These are phyloP conservation scores for Gambusia holbrooki DNA, from an alignment of 2,113 vertebrate genomes.

Conservation along the genomic window DNA sequence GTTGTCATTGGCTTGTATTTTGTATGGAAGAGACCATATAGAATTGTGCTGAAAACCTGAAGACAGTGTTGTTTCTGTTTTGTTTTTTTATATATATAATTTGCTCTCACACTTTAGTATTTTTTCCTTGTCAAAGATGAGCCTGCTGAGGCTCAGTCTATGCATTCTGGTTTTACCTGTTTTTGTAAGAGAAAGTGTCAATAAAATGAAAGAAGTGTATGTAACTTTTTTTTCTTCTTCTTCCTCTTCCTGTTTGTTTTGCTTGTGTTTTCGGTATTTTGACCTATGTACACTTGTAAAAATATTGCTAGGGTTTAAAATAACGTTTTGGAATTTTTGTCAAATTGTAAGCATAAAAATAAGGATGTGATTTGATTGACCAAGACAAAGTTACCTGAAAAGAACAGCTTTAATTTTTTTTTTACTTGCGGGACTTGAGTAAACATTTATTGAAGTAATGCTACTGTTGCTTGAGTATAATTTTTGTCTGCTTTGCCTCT, in stretches of 20 bases:
- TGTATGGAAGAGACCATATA: slow-evolving; percentile 22
- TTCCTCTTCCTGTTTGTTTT: background rate
- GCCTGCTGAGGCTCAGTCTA: slow-evolving; percentile 61
- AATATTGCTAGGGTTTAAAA: background rate
- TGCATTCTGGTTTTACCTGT: slow-evolving; percentile 75
- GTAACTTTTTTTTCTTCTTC: background rate
- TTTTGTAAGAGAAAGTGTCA: slow-evolving; percentile 77
- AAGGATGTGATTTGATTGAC: background rate
- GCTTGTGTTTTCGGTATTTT: background rate
- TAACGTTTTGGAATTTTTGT: background rate
- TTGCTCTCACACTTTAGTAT: slow-evolving; percentile 49
- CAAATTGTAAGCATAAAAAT: background rate
- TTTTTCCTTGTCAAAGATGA: slow-evolving; percentile 48
- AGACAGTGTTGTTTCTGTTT: slow-evolving; percentile 44
- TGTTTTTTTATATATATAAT: slow-evolving; percentile 39
- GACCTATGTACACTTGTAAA: background rate
- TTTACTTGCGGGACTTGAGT: no score
- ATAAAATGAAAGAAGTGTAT: slow-evolving; percentile 73
- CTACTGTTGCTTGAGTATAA: no score
- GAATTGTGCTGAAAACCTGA: slow-evolving; percentile 32
- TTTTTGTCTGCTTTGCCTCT: no score
- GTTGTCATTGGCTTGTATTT: slow-evolving; percentile 21
- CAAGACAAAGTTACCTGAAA: no score
- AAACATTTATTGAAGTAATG: no score
- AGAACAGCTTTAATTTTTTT: no score